A percentile compares a stretch with the other conserved stretches of the same genome.
phyloP scores from a whole-genome alignment of 2,113 vertebrate species.

The Heterocephalus glaber region DNA sequence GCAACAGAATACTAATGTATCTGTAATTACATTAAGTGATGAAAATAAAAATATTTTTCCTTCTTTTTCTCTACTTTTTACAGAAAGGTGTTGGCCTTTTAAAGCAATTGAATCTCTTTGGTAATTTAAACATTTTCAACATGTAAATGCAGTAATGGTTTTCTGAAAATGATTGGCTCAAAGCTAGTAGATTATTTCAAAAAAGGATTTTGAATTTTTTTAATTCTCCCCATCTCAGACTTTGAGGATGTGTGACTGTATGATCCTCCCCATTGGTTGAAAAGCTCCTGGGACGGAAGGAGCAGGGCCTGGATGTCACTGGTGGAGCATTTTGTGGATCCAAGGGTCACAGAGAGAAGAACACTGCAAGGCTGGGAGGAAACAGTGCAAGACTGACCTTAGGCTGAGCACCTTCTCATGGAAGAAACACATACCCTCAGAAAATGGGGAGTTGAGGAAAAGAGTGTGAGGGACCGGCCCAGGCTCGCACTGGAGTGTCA shows the following conservation, averaged over 20 bases:
- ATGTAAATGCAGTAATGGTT: not conserved
- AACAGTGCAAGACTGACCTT: not conserved
- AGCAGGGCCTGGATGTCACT: not conserved
- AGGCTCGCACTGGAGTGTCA: fast-evolving
- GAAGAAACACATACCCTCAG: not conserved
- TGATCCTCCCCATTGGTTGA: too few relatives aligned
- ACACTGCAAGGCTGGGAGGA: not conserved
- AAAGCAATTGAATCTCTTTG: not conserved
- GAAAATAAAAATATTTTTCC: not conserved
- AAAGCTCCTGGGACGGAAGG: not conserved
- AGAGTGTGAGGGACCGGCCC: fast-evolving
- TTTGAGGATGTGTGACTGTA: not conserved
- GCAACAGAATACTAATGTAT: not conserved
- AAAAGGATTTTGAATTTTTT: not conserved
- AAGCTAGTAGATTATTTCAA: not conserved
- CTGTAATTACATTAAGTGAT: not conserved
- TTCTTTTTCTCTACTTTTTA: not conserved
- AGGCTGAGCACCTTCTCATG: not conserved
- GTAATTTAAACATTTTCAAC: not conserved
- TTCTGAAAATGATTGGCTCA: not conserved
- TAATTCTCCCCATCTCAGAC: not conserved
- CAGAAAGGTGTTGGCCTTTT: not conserved
- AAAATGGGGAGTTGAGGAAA: not conserved
- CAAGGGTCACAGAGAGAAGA: not conserved
- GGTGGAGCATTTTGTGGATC: not conserved